Evolutionary conservation across 2,797 vertebrate species (phyloP), one percentile per base, ranked within the genome.

Genomic region (Myotis daubentonii): DNA sequence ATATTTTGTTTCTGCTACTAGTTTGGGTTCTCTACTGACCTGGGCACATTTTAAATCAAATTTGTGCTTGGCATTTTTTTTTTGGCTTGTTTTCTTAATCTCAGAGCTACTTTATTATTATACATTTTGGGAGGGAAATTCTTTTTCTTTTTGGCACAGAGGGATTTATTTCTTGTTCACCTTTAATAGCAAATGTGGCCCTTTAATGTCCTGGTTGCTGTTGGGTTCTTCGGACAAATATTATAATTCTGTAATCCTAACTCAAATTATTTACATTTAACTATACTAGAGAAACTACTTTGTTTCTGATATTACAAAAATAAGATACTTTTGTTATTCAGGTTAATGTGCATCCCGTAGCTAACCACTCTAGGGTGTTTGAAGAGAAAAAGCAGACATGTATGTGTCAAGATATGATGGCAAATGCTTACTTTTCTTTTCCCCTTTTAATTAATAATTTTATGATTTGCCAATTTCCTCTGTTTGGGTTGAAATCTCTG

Each of bases 401-500:
- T 78, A 79, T 38, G 4, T 93, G 38, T 84, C 22, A 83, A 83
- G 38, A 20, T 51, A 53, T 7, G 44, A 84, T 47, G n/a, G 36
- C 38, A 89, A 71, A 62, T 70, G 12, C 47, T 92, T 87, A 4
- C 23, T 78, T 86, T 90, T 84, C 10, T 75, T 71, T 71, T 28
- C 16, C 13, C 10, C 12, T 44, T 44, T 65, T 53, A 86, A 30
- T 20, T 86, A 23, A 23, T 2, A 66, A 1, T 89, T 80, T 92
- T 89, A 28, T 66, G 60, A 33, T 80, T 72, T 82, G 28, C 33
- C 65, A 20, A 55, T 94, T 91, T 84, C 55, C 36, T 79, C 9
- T 83, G 25, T 80, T 80, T 47, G 47, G 47, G 47, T 83, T 87
- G 36, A 89, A 92, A 74, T 87, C 92, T 79, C 71, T 94, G 11